Percentiles rank a stretch among this genome's conserved stretches.
phyloP scores from a whole-genome alignment of 37 sponge, comb jelly and placozoan species.

The Ianthella basta region DNA sequence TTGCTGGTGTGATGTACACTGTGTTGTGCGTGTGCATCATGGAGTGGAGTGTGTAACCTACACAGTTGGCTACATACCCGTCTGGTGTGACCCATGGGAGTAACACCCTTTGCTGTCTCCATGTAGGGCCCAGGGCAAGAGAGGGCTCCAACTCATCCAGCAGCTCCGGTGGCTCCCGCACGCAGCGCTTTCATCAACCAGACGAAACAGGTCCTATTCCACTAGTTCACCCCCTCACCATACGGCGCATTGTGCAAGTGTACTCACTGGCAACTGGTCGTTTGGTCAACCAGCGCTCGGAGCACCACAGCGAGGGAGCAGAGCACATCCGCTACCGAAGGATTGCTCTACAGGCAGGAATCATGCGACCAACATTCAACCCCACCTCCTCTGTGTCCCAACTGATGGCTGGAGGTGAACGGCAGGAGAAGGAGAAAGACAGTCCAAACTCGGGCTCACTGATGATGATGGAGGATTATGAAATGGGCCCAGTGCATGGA shows the following conservation, averaged over 20 bases:
- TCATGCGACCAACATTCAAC: constrained; percentile 34
- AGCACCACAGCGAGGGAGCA: constrained; percentile 22
- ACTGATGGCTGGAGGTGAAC: constrained; percentile 13
- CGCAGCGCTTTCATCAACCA: background rate
- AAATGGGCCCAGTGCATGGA: constrained; percentile 69
- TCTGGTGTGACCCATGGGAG: background rate
- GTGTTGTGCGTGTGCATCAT: background rate
- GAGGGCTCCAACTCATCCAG: constrained; percentile 23
- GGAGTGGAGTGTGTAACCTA: background rate
- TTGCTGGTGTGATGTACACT: background rate
- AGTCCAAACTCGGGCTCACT: background rate
- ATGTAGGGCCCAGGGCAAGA: constrained; percentile 19
- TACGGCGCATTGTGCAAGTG: constrained; percentile 30
- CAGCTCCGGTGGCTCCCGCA: constrained; percentile 18
- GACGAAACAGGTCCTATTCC: constrained; percentile 30
- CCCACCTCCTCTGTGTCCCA: constrained; percentile 26
- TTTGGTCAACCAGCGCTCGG: constrained; percentile 34
- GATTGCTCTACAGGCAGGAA: constrained; percentile 27
- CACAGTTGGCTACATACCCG: too few species aligned
- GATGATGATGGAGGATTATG: constrained; percentile 44
- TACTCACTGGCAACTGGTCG: constrained; percentile 36
- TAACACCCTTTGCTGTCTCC: background rate
- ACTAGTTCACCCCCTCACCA: constrained; percentile 51
- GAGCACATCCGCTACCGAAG: constrained; percentile 21
- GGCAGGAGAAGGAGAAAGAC: background rate